Percentiles rank a stretch among this genome's conserved stretches.
These are phyloP conservation scores for Odiellus spinosus DNA, from an alignment of 2,888 invertebrate species.

Conservation along the genomic window DNA sequence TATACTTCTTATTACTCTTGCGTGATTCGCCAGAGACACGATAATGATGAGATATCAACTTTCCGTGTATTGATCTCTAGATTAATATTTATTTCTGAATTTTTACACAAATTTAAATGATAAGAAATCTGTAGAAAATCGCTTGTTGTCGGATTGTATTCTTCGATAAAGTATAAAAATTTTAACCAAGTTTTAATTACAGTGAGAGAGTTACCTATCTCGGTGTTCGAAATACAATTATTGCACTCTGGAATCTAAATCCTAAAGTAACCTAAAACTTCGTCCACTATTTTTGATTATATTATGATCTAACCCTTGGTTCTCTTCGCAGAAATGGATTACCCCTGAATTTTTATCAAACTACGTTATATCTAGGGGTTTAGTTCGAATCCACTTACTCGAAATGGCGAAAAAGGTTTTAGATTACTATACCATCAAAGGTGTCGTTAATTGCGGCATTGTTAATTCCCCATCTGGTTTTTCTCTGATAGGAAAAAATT, in stretches of 20 bases:
- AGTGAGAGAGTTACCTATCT: slow-evolving; percentile 27
- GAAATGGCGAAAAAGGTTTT: slow-evolving; percentile 25
- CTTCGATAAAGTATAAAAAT: background rate
- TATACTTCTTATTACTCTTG: too few species aligned
- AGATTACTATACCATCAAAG: slow-evolving; percentile 27
- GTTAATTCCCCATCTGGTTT: slow-evolving; percentile 17
- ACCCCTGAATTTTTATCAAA: slow-evolving; percentile 24
- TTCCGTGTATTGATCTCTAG: too few species aligned
- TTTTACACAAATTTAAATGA: too few species aligned
- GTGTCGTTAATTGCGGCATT: slow-evolving; percentile 30
- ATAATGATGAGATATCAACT: too few species aligned
- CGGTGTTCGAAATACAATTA: slow-evolving; percentile 31
- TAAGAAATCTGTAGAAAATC: too few species aligned
- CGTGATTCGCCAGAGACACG: too few species aligned
- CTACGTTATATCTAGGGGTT: slow-evolving; percentile 30
- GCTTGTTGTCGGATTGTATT: too few species aligned
- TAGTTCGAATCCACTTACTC: slow-evolving; percentile 27
- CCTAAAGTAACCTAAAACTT: slow-evolving; percentile 26
- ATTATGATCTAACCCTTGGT: slow-evolving; percentile 1
- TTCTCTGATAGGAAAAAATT: slow-evolving; percentile 3
- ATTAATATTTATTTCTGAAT: too few species aligned
- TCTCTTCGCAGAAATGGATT: slow-evolving; percentile 27
- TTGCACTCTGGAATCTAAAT: slow-evolving; percentile 31
- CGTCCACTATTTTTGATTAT: slow-evolving; percentile 1
- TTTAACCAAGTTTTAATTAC: slow-evolving; percentile 3